Conservation (phyloP, 2,888 invertebrate species). For the Nezara viridula region DNA sequence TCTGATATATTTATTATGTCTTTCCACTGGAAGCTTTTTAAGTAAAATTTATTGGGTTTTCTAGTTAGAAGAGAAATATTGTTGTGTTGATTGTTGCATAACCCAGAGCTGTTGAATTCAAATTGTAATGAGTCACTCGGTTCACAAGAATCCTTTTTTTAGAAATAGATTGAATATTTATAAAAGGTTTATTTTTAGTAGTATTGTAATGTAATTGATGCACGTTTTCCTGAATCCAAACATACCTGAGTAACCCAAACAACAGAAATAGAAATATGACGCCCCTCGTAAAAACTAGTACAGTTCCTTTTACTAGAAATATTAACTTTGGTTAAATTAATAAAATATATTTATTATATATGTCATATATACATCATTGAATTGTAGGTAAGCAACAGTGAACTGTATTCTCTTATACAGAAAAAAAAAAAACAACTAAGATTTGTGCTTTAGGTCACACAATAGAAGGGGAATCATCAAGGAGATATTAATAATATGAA, state of each 20-base stretch:
- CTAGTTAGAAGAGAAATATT: neutral
- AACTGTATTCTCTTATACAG: too few species aligned
- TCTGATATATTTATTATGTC: conserved; percentile 15
- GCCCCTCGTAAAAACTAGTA: neutral
- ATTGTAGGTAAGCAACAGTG: too few species aligned
- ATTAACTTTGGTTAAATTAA: too few species aligned
- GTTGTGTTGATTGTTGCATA: neutral
- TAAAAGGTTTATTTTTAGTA: too few species aligned
- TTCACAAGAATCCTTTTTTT: neutral
- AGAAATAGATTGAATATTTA: too few species aligned
- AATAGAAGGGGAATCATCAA: too few species aligned
- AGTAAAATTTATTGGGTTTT: conserved; percentile 8
- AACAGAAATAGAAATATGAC: neutral
- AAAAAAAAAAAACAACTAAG: too few species aligned
- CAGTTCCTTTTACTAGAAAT: too few species aligned
- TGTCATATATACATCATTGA: too few species aligned
- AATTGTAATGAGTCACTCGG: neutral
- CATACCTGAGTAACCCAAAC: neutral
- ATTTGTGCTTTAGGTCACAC: too few species aligned
- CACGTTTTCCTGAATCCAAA: neutral
- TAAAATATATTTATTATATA: too few species aligned
- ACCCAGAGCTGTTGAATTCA: neutral
- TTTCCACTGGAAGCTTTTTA: conserved; percentile 1
- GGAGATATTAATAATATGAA: too few species aligned
- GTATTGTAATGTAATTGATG: neutral